Base-by-base conservation (phyloP, 2,113 vertebrate species). In the Scophthalmus maximus region DNA sequence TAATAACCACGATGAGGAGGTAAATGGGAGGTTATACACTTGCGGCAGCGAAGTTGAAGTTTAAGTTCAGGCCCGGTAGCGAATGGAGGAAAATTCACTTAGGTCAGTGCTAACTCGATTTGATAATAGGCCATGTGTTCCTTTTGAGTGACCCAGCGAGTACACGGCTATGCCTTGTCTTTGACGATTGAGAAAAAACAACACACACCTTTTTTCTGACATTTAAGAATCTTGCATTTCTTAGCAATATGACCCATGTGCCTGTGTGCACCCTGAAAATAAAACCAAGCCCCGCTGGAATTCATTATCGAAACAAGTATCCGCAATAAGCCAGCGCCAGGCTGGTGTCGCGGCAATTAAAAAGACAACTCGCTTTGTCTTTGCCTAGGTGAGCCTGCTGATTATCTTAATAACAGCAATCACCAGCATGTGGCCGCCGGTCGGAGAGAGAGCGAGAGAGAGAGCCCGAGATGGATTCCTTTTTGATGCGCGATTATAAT, bases 331-430 rank as follows among this genome's bases (percentile, higher is more conserved):
- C 27, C 23, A 38, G 29, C 60, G 51, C 18, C 8, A 38, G 42
- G 53, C 60, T 52, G 52, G 42, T 29, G 36, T 61, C 70, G 26
- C 9, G n/a, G 73, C 49, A 70, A 78, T 77, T 75, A 73, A 80
- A 75, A 79, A 17, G 63, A 58, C 47, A 61, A 44, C 42, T 61
- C 34, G 9, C 26, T 81, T 47, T 29, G 30, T 53, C 46, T 82
- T 52, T 57, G 73, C 68, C 77, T 56, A 82, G 71, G 71, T 77
- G 81, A 70, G 49, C 73, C 80, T 61, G 84, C 84, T 85, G 82
- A 73, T 90, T 55, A 75, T 67, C 68, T 81, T 82, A 84, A 85
- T 76, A 75, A 80, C 57, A 57, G 72, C 79, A 85, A 84, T 84
- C 81, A 77, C 49, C 73, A 78, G 79, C 82, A 15, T 82, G 81